These are phyloP conservation scores for Chlorocebus sabaeus DNA, from an alignment of 2,113 vertebrate species.

Conservation along the genomic window DNA sequence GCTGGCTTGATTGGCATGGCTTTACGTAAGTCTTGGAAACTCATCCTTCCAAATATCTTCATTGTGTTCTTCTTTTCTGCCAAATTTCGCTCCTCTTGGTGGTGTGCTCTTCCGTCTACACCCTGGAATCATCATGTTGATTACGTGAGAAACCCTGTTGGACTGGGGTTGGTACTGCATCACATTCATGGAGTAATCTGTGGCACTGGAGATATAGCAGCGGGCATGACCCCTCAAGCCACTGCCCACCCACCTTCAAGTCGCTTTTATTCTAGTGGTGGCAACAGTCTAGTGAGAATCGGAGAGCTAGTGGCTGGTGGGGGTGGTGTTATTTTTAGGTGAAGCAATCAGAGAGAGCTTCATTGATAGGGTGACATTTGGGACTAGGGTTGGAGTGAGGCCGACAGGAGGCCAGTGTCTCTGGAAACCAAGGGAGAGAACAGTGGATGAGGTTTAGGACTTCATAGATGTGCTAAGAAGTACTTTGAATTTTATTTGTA, in stretches of 20 bases:
- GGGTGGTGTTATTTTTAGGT: background rate
- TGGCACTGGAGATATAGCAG: background rate
- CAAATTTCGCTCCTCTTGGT: background rate
- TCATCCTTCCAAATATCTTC: background rate
- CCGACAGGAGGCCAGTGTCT: background rate
- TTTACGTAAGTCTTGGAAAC: background rate
- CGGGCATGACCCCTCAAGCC: no score
- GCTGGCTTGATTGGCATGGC: background rate
- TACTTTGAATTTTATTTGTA: background rate
- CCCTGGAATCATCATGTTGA: background rate
- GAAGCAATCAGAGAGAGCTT: background rate
- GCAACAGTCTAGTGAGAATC: background rate
- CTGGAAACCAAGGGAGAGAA: background rate
- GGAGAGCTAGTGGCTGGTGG: background rate
- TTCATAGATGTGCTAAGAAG: background rate
- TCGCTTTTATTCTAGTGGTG: background rate
- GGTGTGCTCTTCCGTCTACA: background rate
- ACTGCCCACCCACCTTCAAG: background rate
- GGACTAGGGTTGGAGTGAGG: background rate
- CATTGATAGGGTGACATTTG: background rate
- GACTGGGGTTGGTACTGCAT: background rate
- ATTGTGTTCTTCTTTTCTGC: background rate
- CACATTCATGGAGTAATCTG: fast-evolving
- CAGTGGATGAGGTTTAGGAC: background rate
- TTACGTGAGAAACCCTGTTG: background rate